Conservation (phyloP, 2,797 vertebrate species). For the Tiaroga cobitis region DNA sequence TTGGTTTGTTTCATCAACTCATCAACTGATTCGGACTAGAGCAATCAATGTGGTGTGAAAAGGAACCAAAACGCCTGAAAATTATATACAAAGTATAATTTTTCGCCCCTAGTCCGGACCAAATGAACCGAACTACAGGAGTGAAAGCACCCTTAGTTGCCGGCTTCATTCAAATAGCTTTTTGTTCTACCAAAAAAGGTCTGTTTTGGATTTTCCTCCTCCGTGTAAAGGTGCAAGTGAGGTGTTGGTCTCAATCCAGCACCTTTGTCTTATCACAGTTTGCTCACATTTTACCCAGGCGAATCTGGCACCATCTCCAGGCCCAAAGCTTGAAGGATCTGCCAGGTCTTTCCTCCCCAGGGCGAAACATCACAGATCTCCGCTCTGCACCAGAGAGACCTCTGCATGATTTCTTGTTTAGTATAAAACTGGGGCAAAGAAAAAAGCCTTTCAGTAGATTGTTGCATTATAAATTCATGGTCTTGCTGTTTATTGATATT, state of each 20-base stretch:
- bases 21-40: no score
- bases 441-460: not conserved
- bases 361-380: not conserved
- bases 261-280: not conserved
- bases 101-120: no score
- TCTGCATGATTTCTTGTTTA: not conserved
- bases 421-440: not conserved
- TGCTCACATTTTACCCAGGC: conserved; percentile 18
- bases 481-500: not conserved
- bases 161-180: not conserved
- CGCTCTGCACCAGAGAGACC: not conserved
- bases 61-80: no score
- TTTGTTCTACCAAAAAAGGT: conserved; percentile 1
- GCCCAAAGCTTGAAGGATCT: conserved; percentile 17
- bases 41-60: no score
- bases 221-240: not conserved
- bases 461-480: not conserved
- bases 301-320: conserved; percentile 2
- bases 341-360: not conserved
- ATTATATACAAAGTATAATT: no score
- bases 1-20: no score
- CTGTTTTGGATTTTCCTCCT: not conserved
- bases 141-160: not conserved
- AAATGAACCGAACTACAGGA: no score
- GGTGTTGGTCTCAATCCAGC: not conserved